Base-by-base conservation (phyloP, 2,888 invertebrate genomes). In the Eremobia ochroleuca region DNA sequence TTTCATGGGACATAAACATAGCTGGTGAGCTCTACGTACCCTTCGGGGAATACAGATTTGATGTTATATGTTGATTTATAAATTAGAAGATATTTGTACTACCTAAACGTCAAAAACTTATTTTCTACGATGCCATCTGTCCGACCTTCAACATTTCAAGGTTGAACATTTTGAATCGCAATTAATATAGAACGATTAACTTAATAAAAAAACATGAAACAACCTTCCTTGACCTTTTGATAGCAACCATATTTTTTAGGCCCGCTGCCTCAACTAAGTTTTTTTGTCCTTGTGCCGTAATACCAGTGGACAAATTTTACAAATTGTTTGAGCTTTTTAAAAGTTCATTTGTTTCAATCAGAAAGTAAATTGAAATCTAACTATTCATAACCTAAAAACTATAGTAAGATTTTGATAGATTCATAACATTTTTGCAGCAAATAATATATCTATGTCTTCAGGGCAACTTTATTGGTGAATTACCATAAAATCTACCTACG, bases 61-160 rank as follows among this genome's bases (percentile, higher is more conserved):
- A 49, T 49, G 49, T 25, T 25, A 25, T 49, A 9, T 18, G 15
- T 21, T 52, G 25, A 52, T 52, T 52, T 49, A 49, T 21, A 49
- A 49, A 25, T 49, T 25, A 55, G 13, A 4, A 31, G 21, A 46
- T 46, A 21, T 34, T 71, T 66, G 21, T 46, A 31, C 40, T 18
- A 68, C 28, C 18, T 40, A 28, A 40, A 68, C 18, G 18, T 31
- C 25, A 25, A 5, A 21, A 8, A n/a, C 6, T 13, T n/a, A 18
- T 52, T 52, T 73, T 58, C 25, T 59, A 72, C 46, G n/a, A 34
- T 55, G 46, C 15, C 34, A 34, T 65, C 25, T 18, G 28, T 49
- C 2, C 25, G 34, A 66, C 82, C 76, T 81, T 87, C 85, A 85
- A 88, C 81, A 77, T 81, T 79, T 76, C 83, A 85, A 83, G 88